These are phyloP conservation scores for Acanthornis magna DNA, from an alignment of 2,797 vertebrate genomes.

Conservation along the genomic window DNA sequence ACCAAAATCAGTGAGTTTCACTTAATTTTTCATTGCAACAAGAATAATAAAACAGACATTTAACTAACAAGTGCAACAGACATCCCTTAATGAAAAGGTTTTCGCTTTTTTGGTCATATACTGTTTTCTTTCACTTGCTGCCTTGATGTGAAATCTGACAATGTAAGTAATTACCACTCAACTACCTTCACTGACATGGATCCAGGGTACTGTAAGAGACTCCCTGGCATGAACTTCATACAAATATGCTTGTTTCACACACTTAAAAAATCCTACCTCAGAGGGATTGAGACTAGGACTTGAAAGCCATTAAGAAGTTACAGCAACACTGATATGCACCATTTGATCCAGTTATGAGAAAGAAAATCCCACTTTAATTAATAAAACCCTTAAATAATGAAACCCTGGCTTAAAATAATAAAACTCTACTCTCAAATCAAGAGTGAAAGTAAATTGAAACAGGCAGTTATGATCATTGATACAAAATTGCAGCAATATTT, in stretches of 20 bases:
- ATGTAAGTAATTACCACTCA: neutral
- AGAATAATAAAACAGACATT: neutral
- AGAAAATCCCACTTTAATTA: neutral
- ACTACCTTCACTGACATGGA: neutral
- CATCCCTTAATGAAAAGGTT: neutral
- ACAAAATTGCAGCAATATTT: neutral
- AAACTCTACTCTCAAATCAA: neutral
- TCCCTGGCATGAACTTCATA: neutral
- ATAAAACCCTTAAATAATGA: neutral
- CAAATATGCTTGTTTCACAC: neutral
- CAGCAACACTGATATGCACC: rapidly evolving
- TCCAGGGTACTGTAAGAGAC: neutral
- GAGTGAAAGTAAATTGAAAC: neutral
- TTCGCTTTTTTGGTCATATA: neutral
- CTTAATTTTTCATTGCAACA: neutral
- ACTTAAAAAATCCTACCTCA: neutral
- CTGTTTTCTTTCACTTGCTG: neutral
- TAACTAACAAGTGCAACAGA: neutral
- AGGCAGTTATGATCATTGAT: neutral
- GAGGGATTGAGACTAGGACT: neutral
- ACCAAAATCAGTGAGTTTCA: neutral
- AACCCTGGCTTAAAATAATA: neutral
- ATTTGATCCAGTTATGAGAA: neutral
- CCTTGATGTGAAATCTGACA: neutral
- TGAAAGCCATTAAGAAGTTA: neutral